Evolutionary conservation across 2,113 vertebrate genomes (phyloP).

Genomic region (Chitala chitala): DNA sequence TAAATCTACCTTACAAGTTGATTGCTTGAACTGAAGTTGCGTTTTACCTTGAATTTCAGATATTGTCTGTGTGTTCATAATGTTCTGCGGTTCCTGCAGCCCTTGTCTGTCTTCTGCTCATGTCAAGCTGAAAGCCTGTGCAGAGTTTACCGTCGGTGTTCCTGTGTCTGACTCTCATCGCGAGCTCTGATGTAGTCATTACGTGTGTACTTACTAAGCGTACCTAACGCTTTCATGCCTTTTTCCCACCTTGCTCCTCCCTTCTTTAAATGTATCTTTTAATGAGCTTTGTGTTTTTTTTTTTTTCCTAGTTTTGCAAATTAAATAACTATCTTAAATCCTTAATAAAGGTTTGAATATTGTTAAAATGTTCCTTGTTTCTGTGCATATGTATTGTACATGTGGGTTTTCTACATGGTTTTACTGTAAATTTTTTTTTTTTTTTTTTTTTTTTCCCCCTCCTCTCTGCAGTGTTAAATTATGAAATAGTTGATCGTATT

Average conservation of each 20-base stretch:
- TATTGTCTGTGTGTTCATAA: too few species aligned
- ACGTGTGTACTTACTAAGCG: slow-evolving; percentile 36
- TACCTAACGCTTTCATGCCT: slow-evolving; percentile 40
- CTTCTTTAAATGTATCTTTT: slow-evolving; percentile 26
- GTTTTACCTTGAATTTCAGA: too few species aligned
- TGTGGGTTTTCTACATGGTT: too few species aligned
- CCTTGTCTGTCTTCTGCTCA: too few species aligned
- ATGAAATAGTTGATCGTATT: too few species aligned
- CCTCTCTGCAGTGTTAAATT: slow-evolving; percentile 3
- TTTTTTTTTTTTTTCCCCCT: background rate
- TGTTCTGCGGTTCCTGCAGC: too few species aligned
- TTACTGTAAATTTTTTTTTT: too few species aligned
- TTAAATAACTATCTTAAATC: slow-evolving; percentile 53
- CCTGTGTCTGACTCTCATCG: background rate
- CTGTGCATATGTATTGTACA: too few species aligned
- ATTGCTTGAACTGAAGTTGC: too few species aligned
- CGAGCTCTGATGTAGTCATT: slow-evolving; percentile 21
- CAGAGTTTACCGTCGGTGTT: background rate
- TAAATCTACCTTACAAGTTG: too few species aligned
- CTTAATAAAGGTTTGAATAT: slow-evolving; percentile 63
- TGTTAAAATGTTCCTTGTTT: slow-evolving; percentile 39
- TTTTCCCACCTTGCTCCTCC: background rate
- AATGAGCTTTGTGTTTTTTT: slow-evolving; percentile 25
- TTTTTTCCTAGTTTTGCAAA: slow-evolving; percentile 50
- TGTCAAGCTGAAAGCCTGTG: too few species aligned